Evolutionary conservation across 2,113 vertebrate genomes (phyloP).

Genomic region (Ondatra zibethicus): DNA sequence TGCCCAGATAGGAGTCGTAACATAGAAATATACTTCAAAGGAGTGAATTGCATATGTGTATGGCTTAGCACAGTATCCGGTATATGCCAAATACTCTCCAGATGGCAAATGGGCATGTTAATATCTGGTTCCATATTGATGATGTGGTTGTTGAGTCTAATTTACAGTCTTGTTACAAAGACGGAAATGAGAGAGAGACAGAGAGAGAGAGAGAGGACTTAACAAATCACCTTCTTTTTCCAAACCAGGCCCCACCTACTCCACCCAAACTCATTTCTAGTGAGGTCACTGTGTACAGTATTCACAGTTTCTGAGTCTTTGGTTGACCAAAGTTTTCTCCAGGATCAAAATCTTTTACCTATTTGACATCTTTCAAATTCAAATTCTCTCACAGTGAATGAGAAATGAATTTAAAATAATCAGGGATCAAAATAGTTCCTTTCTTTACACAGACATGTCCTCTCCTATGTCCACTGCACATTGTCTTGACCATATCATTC

Average conservation of each 20-base stretch:
- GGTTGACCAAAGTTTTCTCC: background rate
- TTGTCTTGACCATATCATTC: background rate
- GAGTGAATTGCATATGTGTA: background rate
- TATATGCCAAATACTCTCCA: background rate
- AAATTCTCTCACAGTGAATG: background rate
- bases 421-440: background rate
- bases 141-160: background rate
- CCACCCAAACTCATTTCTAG: background rate
- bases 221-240: background rate
- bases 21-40: background rate
- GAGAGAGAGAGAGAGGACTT: rapidly evolving
- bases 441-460: background rate
- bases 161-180: background rate
- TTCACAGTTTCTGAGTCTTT: background rate
- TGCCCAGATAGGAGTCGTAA: background rate
- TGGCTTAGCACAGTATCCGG: background rate
- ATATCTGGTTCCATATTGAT: background rate
- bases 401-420: background rate
- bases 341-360: background rate
- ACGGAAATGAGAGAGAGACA: background rate
- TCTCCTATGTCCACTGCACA: rapidly evolving
- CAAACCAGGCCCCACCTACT: too few species aligned
- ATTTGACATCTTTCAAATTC: background rate
- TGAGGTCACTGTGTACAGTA: rapidly evolving
- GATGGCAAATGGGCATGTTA: background rate